Evolutionary conservation across 2,113 vertebrate genomes (phyloP).

Genomic region (Thunnus maccoyii): DNA sequence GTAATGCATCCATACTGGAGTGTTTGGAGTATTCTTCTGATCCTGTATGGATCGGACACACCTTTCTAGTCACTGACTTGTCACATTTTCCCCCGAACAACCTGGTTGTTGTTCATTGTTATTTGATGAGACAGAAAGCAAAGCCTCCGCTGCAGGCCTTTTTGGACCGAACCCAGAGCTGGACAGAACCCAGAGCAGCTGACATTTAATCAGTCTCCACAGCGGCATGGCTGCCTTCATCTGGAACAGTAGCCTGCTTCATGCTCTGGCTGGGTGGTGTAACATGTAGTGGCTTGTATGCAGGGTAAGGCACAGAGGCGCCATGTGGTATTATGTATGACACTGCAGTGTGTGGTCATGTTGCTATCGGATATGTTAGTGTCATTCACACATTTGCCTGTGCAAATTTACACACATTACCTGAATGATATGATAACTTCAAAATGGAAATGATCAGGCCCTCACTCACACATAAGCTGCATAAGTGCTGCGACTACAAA

Average conservation of each 20-base stretch:
- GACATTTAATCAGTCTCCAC: conserved; percentile 6
- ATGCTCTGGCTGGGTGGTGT: conserved; percentile 2
- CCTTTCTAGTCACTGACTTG: not conserved
- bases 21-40: too few species aligned
- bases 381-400: conserved; percentile 34
- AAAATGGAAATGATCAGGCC: not conserved
- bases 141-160: conserved; percentile 32
- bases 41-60: not conserved
- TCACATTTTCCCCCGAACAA: conserved; percentile 5
- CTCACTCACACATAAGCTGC: not conserved
- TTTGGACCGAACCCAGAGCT: conserved; percentile 50
- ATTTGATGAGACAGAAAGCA: conserved; percentile 48
- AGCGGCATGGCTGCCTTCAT: conserved; percentile 15
- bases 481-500: not conserved
- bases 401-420: conserved; percentile 27
- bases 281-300: conserved; percentile 66
- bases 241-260: conserved; percentile 27
- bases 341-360: conserved; percentile 6
- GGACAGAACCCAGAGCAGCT: conserved; percentile 35
- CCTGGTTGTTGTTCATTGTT: conserved; percentile 30
- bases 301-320: conserved; percentile 9
- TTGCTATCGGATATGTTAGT: not conserved
- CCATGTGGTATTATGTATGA: conserved; percentile 17
- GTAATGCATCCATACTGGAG: not conserved
- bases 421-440: not conserved